Evolutionary conservation across 2,888 invertebrate species (phyloP).

Genomic region (Linnaemya vulpina): DNA sequence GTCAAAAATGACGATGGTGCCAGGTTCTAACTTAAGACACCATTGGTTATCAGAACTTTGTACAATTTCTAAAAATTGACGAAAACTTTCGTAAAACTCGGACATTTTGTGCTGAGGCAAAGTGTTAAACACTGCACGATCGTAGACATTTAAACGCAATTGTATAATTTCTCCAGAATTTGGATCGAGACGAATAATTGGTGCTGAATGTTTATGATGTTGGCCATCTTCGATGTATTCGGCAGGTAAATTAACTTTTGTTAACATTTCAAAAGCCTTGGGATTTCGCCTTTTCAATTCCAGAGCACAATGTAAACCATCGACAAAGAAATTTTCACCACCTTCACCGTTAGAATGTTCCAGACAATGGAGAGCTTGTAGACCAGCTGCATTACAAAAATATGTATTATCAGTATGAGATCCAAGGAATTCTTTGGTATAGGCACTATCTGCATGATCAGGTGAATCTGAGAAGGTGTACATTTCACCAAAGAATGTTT

Average conservation of each 20-base stretch:
- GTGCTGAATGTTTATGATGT: slow-evolving; percentile 85
- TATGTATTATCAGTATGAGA: slow-evolving; percentile 92
- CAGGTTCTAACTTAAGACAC: slow-evolving; percentile 87
- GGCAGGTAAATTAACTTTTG: slow-evolving; percentile 85
- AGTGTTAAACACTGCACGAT: slow-evolving; percentile 86
- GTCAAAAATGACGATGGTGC: slow-evolving; percentile 88
- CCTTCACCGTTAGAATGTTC: slow-evolving; percentile 85
- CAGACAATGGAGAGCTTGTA: slow-evolving; percentile 86
- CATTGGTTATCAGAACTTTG: slow-evolving; percentile 84
- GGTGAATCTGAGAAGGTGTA: slow-evolving; percentile 86
- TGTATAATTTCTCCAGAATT: slow-evolving; percentile 85
- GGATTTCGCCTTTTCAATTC: slow-evolving; percentile 84
- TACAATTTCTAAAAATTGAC: slow-evolving; percentile 84
- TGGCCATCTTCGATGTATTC: slow-evolving; percentile 87
- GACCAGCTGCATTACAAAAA: slow-evolving; percentile 88
- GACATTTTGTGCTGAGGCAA: slow-evolving; percentile 84
- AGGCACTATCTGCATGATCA: slow-evolving; percentile 89
- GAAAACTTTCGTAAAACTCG: slow-evolving; percentile 86
- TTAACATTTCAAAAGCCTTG: slow-evolving; percentile 85
- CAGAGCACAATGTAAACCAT: slow-evolving; percentile 88
- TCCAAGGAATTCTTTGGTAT: slow-evolving; percentile 87
- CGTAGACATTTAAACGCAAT: slow-evolving; percentile 89
- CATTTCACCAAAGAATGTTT: slow-evolving; percentile 89
- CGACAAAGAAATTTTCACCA: slow-evolving; percentile 89
- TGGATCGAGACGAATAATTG: slow-evolving; percentile 85